Conservation (phyloP, 2,888 invertebrate species). For the Myathropa florea region DNA sequence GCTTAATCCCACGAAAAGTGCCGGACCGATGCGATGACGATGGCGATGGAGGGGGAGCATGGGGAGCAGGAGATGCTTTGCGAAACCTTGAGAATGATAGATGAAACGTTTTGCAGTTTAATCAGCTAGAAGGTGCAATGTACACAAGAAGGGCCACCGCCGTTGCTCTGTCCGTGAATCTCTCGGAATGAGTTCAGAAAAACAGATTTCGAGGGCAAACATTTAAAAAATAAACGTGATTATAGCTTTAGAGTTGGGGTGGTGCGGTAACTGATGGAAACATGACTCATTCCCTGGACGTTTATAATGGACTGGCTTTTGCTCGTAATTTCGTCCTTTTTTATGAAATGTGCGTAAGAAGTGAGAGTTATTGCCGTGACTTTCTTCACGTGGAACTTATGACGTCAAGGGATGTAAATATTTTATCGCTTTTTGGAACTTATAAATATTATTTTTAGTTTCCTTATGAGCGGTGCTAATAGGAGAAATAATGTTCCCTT, state of each 20-base stretch:
- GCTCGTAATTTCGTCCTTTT: too few species aligned
- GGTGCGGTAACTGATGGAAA: neutral
- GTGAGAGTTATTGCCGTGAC: too few species aligned
- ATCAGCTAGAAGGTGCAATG: constrained; percentile 27
- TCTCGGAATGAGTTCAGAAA: neutral
- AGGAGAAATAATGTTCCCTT: too few species aligned
- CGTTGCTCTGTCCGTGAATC: constrained; percentile 7
- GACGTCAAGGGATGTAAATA: too few species aligned
- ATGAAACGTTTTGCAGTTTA: constrained; percentile 23
- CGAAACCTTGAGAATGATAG: constrained; percentile 40
- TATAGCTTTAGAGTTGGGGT: neutral
- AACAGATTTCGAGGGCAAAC: constrained; percentile 8
- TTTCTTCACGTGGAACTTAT: too few species aligned
- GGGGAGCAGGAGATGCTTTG: neutral
- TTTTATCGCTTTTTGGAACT: too few species aligned
- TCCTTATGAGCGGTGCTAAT: too few species aligned
- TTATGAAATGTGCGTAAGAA: too few species aligned
- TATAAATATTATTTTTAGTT: too few species aligned
- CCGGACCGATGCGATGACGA: neutral
- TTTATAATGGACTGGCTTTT: neutral
- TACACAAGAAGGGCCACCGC: neutral
- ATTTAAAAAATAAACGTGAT: neutral
- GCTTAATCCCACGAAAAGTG: neutral
- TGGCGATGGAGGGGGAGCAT: neutral
- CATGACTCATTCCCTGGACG: neutral